phyloP scores from a whole-genome alignment of 2,797 vertebrate species.

The Monodelphis domestica region DNA sequence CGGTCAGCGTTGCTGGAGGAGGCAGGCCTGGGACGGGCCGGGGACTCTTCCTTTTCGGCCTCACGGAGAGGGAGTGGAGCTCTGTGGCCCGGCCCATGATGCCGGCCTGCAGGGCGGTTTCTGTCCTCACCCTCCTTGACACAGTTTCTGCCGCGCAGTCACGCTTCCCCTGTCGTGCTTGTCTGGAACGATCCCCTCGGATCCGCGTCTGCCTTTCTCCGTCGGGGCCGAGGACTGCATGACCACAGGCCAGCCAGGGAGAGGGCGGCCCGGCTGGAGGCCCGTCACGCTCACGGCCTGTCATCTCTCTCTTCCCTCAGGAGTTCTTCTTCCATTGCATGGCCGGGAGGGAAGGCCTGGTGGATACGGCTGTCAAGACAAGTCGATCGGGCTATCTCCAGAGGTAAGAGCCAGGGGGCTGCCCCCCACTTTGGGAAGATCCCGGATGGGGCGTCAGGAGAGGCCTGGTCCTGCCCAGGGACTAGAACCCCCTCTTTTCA shows the following conservation, averaged over 20 bases:
- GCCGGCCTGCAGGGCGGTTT: too few relatives aligned
- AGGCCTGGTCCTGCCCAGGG: background rate
- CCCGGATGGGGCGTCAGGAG: background rate
- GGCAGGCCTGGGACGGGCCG: too few relatives aligned
- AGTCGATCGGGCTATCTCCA: constrained; percentile 98
- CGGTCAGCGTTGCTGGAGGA: too few relatives aligned
- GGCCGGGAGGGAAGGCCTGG: constrained; percentile 97
- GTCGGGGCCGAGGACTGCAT: too few relatives aligned
- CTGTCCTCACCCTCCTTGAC: too few relatives aligned
- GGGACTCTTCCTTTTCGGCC: background rate
- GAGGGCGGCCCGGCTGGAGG: background rate
- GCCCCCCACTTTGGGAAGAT: rapidly evolving
- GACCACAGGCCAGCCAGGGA: background rate
- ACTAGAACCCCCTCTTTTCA: too few relatives aligned
- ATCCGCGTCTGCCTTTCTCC: too few relatives aligned
- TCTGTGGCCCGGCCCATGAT: background rate
- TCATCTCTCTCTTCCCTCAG: constrained; percentile 78
- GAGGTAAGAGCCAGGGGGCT: constrained; percentile 86
- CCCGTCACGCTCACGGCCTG: background rate
- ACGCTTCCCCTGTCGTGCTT: too few relatives aligned
- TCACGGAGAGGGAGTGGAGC: background rate
- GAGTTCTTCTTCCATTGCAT: constrained; percentile 99
- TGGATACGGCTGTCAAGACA: constrained; percentile 98
- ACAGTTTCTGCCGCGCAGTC: too few relatives aligned
- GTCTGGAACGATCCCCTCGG: too few relatives aligned